Evolutionary conservation across 2,113 vertebrate genomes (phyloP), one percentile per base, ranked within the genome.

Genomic region (Esox niger): DNA sequence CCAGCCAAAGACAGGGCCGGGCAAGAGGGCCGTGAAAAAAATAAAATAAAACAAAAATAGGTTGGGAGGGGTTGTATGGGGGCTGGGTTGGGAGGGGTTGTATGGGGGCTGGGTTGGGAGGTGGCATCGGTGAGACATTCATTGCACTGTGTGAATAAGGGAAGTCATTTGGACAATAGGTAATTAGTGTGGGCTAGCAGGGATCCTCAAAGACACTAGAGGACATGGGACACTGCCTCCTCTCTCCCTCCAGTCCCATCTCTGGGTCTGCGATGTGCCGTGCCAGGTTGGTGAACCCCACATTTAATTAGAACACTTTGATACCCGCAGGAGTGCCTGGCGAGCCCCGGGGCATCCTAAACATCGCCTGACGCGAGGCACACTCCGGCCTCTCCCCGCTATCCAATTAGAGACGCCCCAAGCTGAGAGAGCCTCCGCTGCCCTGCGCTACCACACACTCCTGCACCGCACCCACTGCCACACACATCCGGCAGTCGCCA

Each of bases 221-320:
- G 95, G 93, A 96, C 92, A 92, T 91, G 86, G 93, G 92, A 90
- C 91, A 90, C 89, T 92, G 82, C 83, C 88, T 76, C 82, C 11
- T 31, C n/a, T 57, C 32, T 62, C 31, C 49, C 15, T 46, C 68
- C 13, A 47, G 35, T 27, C 23, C 27, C 47, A 91, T 92, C 88
- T 92, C 90, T 30, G 4, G 85, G 83, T 91, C 84, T 94, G 92
- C 92, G 94, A 95, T 94, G 94, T 93, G 93, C 94, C 95, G 94
- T 91, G 92, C 91, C 84, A 88, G 91, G 93, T 93, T n/a, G 92
- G 92, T 89, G 91, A 94, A 96, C 92, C 93, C 95, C 93, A 93
- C 95, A 95, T 99, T 98, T 98, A 98, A 99, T 98, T 98, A 98
- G 96, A 94, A 91, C 79, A 96, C 97, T 98, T 98, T 98, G 96